Percentiles rank a stretch among this genome's conserved stretches.
phyloP scores from a whole-genome alignment of 23 tunicate species.

The Trididemnum clinides region DNA sequence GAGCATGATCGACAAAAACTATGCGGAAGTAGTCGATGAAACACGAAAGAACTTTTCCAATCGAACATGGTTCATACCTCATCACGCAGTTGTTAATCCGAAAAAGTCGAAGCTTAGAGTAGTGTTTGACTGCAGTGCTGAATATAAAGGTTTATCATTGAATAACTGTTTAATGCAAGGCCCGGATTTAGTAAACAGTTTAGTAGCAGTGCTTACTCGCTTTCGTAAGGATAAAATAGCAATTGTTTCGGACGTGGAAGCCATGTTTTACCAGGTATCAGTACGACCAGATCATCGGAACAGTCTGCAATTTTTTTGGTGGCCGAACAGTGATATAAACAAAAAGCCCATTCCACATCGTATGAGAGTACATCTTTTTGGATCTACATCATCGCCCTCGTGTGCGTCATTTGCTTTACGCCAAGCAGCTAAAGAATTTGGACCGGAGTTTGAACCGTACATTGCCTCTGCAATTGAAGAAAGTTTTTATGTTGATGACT shows the following conservation, averaged over 20 bases:
- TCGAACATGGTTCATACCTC: slow-evolving; percentile 25
- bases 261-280: slow-evolving; percentile 60
- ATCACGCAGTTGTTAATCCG: slow-evolving; percentile 9
- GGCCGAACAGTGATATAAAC: slow-evolving; percentile 21
- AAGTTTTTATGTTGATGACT: slow-evolving; percentile 49
- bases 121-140: slow-evolving; percentile 28
- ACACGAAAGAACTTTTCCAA: background rate
- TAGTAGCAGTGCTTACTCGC: slow-evolving; percentile 35
- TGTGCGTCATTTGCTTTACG: slow-evolving; percentile 39
- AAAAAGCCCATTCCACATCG: background rate
- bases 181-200: slow-evolving; percentile 46
- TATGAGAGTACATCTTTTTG: slow-evolving; percentile 39
- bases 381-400: slow-evolving; percentile 48
- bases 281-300: slow-evolving; percentile 32
- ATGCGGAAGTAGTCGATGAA: background rate
- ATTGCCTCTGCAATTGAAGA: background rate
- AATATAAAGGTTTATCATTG: background rate
- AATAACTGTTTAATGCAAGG: slow-evolving; percentile 32
- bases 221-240: slow-evolving; percentile 52
- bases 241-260: slow-evolving; percentile 37
- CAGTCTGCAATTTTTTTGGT: slow-evolving; percentile 37
- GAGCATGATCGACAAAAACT: background rate
- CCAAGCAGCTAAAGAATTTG: slow-evolving; percentile 13
- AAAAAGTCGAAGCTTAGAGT: background rate
- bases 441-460: slow-evolving; percentile 17